Conservation (phyloP, 1,140 invertebrate genomes). For the Nebria ingens region DNA sequence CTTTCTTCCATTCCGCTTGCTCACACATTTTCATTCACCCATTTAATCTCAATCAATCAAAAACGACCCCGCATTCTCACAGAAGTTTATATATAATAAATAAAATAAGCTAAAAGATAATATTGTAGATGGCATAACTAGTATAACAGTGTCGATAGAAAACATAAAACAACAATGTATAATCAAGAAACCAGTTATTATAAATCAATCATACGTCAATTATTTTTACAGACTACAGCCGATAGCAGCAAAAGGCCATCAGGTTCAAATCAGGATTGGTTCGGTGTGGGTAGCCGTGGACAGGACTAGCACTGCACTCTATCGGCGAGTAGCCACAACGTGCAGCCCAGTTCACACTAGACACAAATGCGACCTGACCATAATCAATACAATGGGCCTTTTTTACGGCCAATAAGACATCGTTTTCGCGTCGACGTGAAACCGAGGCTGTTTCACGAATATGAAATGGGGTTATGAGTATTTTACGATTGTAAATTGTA, state of each 20-base stretch:
- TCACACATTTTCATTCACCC: no score
- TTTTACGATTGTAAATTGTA: constrained; percentile 10
- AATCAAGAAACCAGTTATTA: background rate
- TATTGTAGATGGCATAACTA: no score
- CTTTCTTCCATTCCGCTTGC: no score
- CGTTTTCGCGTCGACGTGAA: constrained; percentile 23
- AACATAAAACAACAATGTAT: background rate
- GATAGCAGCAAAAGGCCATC: background rate
- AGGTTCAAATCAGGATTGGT: background rate
- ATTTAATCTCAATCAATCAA: no score
- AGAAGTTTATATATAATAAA: no score
- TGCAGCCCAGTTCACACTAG: constrained; percentile 19
- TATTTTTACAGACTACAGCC: background rate
- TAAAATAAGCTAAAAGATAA: no score
- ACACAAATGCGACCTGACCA: constrained; percentile 24
- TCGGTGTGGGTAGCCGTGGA: background rate
- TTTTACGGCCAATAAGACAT: constrained; percentile 34
- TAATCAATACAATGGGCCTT: constrained; percentile 37
- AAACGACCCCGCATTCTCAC: no score
- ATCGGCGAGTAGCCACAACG: constrained; percentile 21
- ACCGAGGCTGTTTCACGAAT: constrained; percentile 7
- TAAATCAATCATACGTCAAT: background rate
- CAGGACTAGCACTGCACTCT: constrained; percentile 18
- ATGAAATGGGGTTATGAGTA: constrained; percentile 8
- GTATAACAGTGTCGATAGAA: no score